These are phyloP conservation scores for Pediacus dermestoides DNA, from an alignment of 2,888 invertebrate species.

Conservation along the genomic window DNA sequence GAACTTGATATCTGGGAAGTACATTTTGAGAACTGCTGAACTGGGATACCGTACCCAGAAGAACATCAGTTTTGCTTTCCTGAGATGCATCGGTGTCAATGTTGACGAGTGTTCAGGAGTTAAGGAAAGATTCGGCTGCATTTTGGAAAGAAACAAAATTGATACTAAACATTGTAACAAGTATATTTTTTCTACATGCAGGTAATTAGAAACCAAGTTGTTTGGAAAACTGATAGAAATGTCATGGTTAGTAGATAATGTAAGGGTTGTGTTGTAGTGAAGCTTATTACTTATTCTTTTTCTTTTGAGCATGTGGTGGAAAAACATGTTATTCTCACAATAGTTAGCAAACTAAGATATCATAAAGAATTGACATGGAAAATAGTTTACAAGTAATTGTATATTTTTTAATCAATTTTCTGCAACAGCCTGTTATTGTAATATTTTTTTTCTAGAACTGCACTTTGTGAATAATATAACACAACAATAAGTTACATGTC, in stretches of 20 bases:
- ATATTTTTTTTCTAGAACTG: too few species aligned
- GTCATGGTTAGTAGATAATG: too few species aligned
- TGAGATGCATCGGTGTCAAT: slow-evolving; percentile 98
- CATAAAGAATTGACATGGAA: too few species aligned
- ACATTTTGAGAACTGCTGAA: slow-evolving; percentile 98
- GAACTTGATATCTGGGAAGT: slow-evolving; percentile 99
- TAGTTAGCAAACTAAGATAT: too few species aligned
- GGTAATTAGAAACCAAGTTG: too few species aligned
- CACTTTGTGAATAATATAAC: too few species aligned
- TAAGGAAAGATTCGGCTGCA: slow-evolving; percentile 61
- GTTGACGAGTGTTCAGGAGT: slow-evolving; percentile 91
- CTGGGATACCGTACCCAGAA: slow-evolving; percentile 99
- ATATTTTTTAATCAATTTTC: too few species aligned
- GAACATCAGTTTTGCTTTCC: slow-evolving; percentile 99
- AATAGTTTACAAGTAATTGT: too few species aligned
- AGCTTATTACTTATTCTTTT: slow-evolving; percentile 33
- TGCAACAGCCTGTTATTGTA: too few species aligned
- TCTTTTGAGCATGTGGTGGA: slow-evolving; percentile 32
- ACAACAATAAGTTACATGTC: too few species aligned
- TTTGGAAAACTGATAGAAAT: too few species aligned
- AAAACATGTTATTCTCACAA: slow-evolving; percentile 32
- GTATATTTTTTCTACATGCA: background rate
- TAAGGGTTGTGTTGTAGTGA: background rate
- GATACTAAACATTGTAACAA: too few species aligned
- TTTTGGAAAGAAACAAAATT: slow-evolving; percentile 32